A percentile compares a stretch with the other conserved stretches of the same genome.
Conservation (phyloP, 2,113 vertebrate genomes). For the Takifugu bimaculatus region DNA sequence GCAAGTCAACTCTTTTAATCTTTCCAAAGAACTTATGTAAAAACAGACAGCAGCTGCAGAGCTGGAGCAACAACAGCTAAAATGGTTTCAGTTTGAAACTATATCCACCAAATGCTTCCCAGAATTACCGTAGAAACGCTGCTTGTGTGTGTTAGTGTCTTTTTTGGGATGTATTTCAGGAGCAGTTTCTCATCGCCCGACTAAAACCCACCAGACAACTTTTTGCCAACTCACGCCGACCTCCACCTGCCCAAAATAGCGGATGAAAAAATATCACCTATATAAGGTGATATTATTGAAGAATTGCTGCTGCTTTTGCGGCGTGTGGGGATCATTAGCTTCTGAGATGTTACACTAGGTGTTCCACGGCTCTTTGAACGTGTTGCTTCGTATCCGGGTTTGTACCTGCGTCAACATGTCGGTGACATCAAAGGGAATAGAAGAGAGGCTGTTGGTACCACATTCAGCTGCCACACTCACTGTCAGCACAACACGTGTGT, state of each 20-base stretch:
- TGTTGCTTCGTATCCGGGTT: conserved; percentile 5
- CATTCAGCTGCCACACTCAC: conserved; percentile 5
- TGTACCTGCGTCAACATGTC: conserved; percentile 33
- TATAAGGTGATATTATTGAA: not conserved
- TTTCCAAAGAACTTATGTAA: not conserved
- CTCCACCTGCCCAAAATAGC: not conserved
- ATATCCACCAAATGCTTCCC: not conserved
- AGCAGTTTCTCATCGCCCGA: no score
- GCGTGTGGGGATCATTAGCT: conserved; percentile 49
- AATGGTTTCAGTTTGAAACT: not conserved
- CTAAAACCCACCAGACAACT: no score
- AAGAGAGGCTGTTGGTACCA: conserved; percentile 22
- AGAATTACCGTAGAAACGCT: not conserved
- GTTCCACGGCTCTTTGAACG: conserved; percentile 46
- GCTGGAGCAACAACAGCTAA: not conserved
- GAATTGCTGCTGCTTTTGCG: not conserved
- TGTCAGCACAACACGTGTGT: not conserved
- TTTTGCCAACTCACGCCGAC: no score
- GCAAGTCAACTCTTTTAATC: conserved; percentile 1
- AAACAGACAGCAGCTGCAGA: not conserved
- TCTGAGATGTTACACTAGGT: conserved; percentile 19
- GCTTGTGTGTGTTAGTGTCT: no score
- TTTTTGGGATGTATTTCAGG: no score
- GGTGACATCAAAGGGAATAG: conserved; percentile 66
- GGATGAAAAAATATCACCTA: not conserved